A percentile compares a stretch with the other conserved stretches of the same genome.
These are phyloP conservation scores for Scaptomyza montana DNA, from an alignment of 1,140 invertebrate genomes.

Conservation along the genomic window DNA sequence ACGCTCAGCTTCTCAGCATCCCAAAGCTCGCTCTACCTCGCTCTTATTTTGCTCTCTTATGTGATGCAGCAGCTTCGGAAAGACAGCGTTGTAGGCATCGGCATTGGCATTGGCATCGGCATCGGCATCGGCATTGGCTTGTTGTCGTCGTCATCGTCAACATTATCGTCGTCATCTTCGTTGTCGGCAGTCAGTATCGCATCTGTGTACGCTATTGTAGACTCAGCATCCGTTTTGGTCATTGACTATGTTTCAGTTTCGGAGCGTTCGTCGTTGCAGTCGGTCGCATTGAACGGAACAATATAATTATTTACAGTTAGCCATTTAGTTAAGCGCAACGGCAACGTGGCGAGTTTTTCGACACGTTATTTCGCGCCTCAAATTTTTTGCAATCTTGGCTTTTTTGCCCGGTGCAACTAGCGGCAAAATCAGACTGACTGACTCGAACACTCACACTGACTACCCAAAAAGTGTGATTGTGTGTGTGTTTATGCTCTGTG, in stretches of 20 bases:
- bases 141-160: background rate
- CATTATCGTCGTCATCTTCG: constrained; percentile 20
- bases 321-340: constrained; percentile 9
- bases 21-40: constrained; percentile 14
- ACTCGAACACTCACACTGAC: constrained; percentile 10
- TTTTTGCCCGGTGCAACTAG: constrained; percentile 40
- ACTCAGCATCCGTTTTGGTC: constrained; percentile 62
- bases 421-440: constrained; percentile 36
- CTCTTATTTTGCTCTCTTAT: constrained; percentile 37
- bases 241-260: constrained; percentile 63
- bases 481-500: constrained; percentile 12
- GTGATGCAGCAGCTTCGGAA: constrained; percentile 33
- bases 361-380: constrained; percentile 60
- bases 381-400: constrained; percentile 23
- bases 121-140: background rate
- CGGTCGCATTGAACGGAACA: constrained; percentile 45
- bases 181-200: constrained; percentile 21
- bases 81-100: constrained; percentile 23
- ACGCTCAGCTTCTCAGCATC: constrained; percentile 23
- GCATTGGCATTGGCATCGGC: constrained; percentile 17
- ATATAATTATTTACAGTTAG: constrained; percentile 15
- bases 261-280: constrained; percentile 67
- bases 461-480: constrained; percentile 19
- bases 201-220: constrained; percentile 24
- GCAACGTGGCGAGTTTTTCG: constrained; percentile 39